Evolutionary conservation across 2,113 vertebrate species (phyloP).

Genomic region (Erinaceus europaeus): DNA sequence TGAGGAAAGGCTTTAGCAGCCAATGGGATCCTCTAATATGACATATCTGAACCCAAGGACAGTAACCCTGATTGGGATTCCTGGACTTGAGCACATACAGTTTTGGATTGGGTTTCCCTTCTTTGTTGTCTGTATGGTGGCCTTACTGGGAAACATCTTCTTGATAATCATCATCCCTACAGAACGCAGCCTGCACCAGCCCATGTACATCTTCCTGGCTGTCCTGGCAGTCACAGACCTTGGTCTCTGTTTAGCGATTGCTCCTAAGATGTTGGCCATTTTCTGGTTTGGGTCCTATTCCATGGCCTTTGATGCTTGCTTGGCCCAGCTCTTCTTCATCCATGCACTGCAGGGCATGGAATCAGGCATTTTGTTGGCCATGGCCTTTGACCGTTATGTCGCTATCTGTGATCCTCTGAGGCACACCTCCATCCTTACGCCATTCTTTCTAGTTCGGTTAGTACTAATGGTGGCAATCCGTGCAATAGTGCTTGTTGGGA

Average conservation of each 20-base stretch:
- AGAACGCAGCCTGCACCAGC: slow-evolving; percentile 63
- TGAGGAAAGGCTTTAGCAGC: not conserved
- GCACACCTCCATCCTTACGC: not conserved
- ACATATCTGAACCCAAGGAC: slow-evolving; percentile 54
- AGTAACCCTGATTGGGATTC: slow-evolving; percentile 62
- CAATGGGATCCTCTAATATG: slow-evolving; percentile 41
- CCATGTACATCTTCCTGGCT: slow-evolving; percentile 72
- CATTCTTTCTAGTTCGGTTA: rapidly evolving
- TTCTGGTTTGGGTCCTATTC: slow-evolving; percentile 55
- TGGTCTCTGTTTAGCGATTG: slow-evolving; percentile 56
- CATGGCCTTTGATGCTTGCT: slow-evolving; percentile 57
- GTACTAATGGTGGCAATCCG: slow-evolving; percentile 22
- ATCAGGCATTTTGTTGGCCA: slow-evolving; percentile 59
- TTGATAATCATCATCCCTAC: slow-evolving; percentile 58
- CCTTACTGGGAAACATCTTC: slow-evolving; percentile 62
- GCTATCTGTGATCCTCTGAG: slow-evolving; percentile 71
- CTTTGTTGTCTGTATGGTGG: slow-evolving; percentile 44
- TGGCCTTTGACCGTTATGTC: slow-evolving; percentile 58
- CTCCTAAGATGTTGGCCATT: slow-evolving; percentile 70
- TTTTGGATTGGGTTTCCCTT: slow-evolving; percentile 70
- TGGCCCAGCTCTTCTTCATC: slow-evolving; percentile 76
- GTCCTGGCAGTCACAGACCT: slow-evolving; percentile 64
- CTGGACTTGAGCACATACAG: slow-evolving; percentile 62
- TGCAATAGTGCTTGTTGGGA: slow-evolving; percentile 8
- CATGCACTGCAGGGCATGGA: slow-evolving; percentile 69